phyloP scores from a whole-genome alignment of 2,113 vertebrate species.

The Corvus cornix region DNA sequence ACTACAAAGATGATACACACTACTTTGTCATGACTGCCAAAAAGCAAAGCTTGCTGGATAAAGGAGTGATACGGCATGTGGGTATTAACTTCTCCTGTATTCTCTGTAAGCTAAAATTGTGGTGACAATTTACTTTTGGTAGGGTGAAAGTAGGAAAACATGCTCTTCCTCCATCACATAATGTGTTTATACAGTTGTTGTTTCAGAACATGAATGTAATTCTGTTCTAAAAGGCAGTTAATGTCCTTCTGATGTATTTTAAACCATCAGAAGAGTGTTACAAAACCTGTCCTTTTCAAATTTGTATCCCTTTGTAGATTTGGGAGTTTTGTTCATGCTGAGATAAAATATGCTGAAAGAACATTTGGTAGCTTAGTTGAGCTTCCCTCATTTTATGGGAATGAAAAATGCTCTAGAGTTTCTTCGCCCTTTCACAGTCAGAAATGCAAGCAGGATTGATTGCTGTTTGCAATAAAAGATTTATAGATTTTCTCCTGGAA shows the following conservation, averaged over 20 bases:
- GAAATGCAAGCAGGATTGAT: neutral
- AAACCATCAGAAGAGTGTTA: neutral
- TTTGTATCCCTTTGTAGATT: neutral
- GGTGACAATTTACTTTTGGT: neutral
- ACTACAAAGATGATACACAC: slow-evolving; percentile 99
- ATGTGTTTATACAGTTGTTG: neutral
- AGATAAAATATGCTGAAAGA: neutral
- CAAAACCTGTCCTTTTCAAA: neutral
- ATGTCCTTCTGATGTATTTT: neutral
- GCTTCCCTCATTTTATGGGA: neutral
- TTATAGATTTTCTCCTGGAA: neutral
- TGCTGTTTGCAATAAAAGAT: neutral
- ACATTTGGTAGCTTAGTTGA: neutral
- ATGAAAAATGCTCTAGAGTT: neutral
- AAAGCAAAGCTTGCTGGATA: slow-evolving; percentile 96
- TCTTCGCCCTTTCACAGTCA: neutral
- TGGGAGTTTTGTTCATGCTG: neutral
- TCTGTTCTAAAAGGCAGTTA: neutral
- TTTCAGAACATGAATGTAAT: neutral
- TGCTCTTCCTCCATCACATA: neutral
- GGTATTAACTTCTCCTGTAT: slow-evolving; percentile 60
- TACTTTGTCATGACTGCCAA: slow-evolving; percentile 99
- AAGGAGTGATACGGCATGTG: slow-evolving; percentile 96
- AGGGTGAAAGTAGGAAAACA: neutral
- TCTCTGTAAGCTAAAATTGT: neutral